These are phyloP conservation scores for Eretmodus cyanostictus DNA, from an alignment of 2,113 vertebrate species.

Conservation along the genomic window DNA sequence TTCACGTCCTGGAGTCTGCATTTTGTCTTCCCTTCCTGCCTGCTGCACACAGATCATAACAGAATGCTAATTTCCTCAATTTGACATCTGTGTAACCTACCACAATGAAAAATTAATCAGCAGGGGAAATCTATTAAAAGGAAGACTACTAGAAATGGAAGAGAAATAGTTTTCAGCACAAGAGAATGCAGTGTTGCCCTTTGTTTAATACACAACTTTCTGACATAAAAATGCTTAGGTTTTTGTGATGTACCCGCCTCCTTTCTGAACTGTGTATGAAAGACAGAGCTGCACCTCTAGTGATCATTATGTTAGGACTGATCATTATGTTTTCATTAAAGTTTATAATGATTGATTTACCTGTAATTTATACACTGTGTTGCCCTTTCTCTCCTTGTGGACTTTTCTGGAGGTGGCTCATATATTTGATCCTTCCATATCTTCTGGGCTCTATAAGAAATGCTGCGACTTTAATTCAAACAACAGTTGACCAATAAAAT, in stretches of 20 bases:
- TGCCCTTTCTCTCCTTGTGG: not conserved
- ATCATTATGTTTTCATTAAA: not conserved
- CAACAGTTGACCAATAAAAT: not conserved
- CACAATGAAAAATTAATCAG: not conserved
- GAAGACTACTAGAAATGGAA: not conserved
- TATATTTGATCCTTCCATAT: not conserved
- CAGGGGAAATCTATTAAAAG: not conserved
- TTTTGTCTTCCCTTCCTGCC: not conserved
- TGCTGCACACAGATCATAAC: not conserved
- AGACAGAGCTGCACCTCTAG: not conserved
- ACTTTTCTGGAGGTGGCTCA: not conserved
- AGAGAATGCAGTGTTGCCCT: not conserved
- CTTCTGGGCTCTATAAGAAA: not conserved
- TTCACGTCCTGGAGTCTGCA: not conserved
- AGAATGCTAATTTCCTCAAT: not conserved
- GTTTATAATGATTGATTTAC: not conserved
- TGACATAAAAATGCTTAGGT: not conserved
- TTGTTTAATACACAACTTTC: not conserved
- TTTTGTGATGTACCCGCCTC: fast-evolving
- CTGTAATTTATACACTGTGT: not conserved
- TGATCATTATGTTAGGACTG: not conserved
- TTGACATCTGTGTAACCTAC: not conserved
- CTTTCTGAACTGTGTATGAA: not conserved
- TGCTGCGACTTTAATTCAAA: not conserved
- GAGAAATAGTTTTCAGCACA: not conserved